A percentile compares a stretch with the other conserved stretches of the same genome.
phyloP scores from a whole-genome alignment of 2,797 vertebrate genomes.

The Scolopax bukidnonensis region DNA sequence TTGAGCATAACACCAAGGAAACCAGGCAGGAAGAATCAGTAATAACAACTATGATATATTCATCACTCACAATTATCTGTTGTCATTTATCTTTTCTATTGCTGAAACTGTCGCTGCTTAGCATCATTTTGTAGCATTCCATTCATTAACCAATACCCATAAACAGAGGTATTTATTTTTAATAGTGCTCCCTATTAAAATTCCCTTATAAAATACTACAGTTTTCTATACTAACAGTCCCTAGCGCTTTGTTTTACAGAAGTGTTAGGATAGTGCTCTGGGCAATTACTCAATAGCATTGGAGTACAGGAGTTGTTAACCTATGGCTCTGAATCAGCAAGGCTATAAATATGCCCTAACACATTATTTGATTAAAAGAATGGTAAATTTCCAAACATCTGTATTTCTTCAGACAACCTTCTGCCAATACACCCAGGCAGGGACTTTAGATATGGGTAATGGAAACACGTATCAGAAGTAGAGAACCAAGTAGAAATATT shows the following conservation, averaged over 20 bases:
- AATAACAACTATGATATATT: neutral
- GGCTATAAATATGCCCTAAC: slow-evolving; percentile 21
- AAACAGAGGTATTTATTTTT: slow-evolving; percentile 48
- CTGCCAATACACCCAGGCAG: neutral
- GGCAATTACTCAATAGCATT: slow-evolving; percentile 23
- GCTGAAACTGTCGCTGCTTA: neutral
- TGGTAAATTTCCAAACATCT: slow-evolving; percentile 18
- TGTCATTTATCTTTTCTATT: neutral
- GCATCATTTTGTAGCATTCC: neutral
- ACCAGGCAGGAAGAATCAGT: neutral
- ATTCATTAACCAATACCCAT: slow-evolving; percentile 20
- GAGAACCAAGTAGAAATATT: neutral
- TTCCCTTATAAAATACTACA: slow-evolving; percentile 26
- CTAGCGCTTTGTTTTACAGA: slow-evolving; percentile 32
- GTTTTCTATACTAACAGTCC: slow-evolving; percentile 13
- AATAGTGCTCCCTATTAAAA: slow-evolving; percentile 35
- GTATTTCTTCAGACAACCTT: slow-evolving; percentile 21
- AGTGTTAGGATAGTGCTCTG: slow-evolving; percentile 40
- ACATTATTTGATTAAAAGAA: slow-evolving; percentile 23
- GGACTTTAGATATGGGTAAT: neutral
- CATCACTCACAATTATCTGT: neutral
- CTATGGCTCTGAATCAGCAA: slow-evolving; percentile 15
- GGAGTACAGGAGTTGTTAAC: slow-evolving; percentile 41
- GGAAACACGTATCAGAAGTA: neutral
- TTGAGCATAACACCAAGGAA: neutral